A percentile compares a stretch with the other conserved stretches of the same genome.
These are phyloP conservation scores for Gallirallus australis DNA, from an alignment of 2,797 vertebrate species.

Conservation along the genomic window DNA sequence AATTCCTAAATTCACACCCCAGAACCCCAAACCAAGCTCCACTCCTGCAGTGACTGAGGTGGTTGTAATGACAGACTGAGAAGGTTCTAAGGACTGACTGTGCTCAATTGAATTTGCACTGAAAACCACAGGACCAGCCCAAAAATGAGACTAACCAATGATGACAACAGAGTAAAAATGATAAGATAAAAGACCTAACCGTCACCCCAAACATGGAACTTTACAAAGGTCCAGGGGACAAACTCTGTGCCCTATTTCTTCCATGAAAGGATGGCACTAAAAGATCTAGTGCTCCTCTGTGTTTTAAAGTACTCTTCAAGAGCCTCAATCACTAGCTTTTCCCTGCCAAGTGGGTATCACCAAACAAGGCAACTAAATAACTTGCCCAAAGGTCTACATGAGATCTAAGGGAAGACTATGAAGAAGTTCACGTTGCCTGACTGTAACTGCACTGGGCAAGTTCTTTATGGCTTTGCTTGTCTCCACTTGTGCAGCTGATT, in stretches of 20 bases:
- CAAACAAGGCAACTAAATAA: background rate
- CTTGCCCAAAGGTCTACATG: background rate
- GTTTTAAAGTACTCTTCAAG: background rate
- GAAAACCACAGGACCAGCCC: fast-evolving
- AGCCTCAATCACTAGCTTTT: background rate
- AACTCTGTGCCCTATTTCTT: background rate
- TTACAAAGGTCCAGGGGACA: background rate
- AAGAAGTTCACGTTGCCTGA: background rate
- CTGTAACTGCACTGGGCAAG: background rate
- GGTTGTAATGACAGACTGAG: background rate
- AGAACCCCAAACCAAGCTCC: background rate
- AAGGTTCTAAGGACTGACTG: fast-evolving
- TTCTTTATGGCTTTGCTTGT: background rate
- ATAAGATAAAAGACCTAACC: background rate
- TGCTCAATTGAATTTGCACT: background rate
- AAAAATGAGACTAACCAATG: background rate
- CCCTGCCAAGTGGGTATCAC: background rate
- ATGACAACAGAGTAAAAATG: background rate
- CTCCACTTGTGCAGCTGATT: background rate
- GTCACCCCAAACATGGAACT: background rate
- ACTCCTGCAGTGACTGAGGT: fast-evolving
- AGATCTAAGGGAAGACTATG: background rate
- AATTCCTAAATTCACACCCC: no score
- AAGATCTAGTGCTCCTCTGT: background rate
- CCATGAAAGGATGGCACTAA: background rate